Evolutionary conservation across 2,113 vertebrate species (phyloP).

Genomic region (Rattus rattus): DNA sequence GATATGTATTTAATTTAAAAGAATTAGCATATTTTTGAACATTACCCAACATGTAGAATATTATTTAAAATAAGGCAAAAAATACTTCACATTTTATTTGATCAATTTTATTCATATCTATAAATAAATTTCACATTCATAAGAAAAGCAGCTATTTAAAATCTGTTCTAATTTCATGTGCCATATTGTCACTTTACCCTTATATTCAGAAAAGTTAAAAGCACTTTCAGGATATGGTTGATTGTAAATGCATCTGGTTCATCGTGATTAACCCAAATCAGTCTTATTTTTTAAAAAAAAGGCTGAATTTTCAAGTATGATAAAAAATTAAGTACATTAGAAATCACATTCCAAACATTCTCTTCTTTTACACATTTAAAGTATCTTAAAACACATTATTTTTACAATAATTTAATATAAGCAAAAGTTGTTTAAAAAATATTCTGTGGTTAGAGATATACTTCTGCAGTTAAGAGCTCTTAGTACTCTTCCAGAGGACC

Average conservation of each 20-base stretch:
- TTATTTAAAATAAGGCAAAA: constrained; percentile 27
- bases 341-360: background rate
- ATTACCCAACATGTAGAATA: background rate
- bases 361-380: background rate
- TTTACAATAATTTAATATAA: background rate
- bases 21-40: background rate
- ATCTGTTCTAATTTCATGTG: background rate
- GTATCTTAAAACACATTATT: background rate
- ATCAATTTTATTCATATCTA: background rate
- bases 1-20: constrained; percentile 20
- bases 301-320: background rate
- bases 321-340: background rate
- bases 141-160: background rate
- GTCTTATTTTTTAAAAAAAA: background rate
- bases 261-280: background rate
- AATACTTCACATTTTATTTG: background rate
- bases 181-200: background rate
- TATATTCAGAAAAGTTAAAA: background rate
- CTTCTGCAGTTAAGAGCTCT: background rate
- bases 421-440: background rate
- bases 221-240: background rate
- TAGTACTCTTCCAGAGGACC: background rate
- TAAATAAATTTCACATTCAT: background rate
- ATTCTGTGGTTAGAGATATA: background rate
- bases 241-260: background rate